Base-by-base conservation (phyloP, 1,140 invertebrate species). In the Drosophila sulfurigaster region DNA sequence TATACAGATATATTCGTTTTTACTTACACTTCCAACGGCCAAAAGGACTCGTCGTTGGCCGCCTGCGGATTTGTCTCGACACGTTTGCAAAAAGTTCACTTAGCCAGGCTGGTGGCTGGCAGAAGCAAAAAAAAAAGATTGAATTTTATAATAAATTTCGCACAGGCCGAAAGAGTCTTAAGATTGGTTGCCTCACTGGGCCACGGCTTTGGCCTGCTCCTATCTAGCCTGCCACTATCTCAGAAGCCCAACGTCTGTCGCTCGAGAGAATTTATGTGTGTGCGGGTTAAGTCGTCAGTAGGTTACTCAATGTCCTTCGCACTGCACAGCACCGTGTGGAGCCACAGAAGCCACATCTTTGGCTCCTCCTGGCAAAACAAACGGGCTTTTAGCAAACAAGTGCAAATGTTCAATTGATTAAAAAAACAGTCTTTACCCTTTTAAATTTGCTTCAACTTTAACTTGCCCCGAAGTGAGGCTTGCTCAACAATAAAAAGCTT, bases 121-220 rank as follows among this genome's bases (percentile, higher is more conserved):
- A 25, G 3, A 25, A 3, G 15, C 2, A 16, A 49, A 77, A 73
- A 77, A 73, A 72, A 78, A 85, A 89, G 67, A 89, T 88, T 89
- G 85, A 89, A 81, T 88, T 89, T 89, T 83, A 85, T 80, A 88
- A 88, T 88, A 88, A 89, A 89, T 88, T 89, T 78, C 65, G 48
- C 62, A 15, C 46, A 80, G 82, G 75, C 75, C 63, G 32, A 67
- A 59, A 46, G 32, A 74, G 71, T 56, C 57, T 69, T 56, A 62
- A 62, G 65, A 74, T 74, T 68, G 57, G 35, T 68, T 45, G 43
- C 32, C 15, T 35, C 49, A n/a, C 15, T 41, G 71, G 20, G 49
- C 8, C 8, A 35, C 58, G 60, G 51, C 73, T 46, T 62, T 80
- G 35, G 32, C 46, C 15, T 20, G 66, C 32, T 63, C 10, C 63